Conservation (phyloP, 2,113 vertebrate species). For the human (Homo sapiens) region GRCh38 chr14:69107501-69108000, state of each 20-base stretch:
- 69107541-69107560: neutral
- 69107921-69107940: slow-evolving; percentile 13
- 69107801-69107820: neutral
- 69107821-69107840: neutral
- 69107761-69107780: neutral
- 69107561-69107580: slow-evolving; percentile 5
- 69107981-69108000: slow-evolving; percentile 15
- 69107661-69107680: neutral
- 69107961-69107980: neutral
- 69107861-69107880: neutral
- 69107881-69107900: neutral
- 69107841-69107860: neutral
- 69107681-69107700: neutral
- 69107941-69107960: slow-evolving; percentile 26
- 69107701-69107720: slow-evolving; percentile 12
- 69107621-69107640: neutral
- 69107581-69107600: slow-evolving; percentile 70
- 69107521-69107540: neutral
- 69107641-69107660: neutral
- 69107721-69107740: neutral
- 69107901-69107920: neutral
- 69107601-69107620: slow-evolving; percentile 34
- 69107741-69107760: neutral
- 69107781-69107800: slow-evolving; percentile 1
- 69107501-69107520: neutral